These are phyloP conservation scores for Anniella stebbinsi DNA, from an alignment of 2,797 vertebrate species.

Conservation along the genomic window DNA sequence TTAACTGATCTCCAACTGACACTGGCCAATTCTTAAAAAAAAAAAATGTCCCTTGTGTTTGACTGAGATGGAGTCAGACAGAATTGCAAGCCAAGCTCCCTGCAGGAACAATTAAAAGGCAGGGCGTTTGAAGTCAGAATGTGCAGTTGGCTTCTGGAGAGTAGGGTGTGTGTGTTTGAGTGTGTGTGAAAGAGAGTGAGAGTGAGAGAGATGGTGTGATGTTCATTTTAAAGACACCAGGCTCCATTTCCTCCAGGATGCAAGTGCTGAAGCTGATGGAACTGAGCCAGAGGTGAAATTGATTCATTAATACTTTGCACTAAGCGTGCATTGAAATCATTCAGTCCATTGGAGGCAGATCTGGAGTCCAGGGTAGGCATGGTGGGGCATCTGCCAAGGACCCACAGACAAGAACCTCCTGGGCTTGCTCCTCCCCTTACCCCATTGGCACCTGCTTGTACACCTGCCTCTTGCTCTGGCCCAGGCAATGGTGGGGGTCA, in stretches of 20 bases:
- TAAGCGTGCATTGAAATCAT: not conserved
- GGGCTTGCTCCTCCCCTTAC: too few relatives aligned
- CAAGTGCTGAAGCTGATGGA: too few relatives aligned
- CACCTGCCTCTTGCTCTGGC: too few relatives aligned
- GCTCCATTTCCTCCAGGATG: not conserved
- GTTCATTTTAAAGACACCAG: not conserved
- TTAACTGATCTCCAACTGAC: not conserved
- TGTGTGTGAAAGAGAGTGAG: not conserved
- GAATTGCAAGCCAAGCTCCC: not conserved
- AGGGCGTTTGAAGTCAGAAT: not conserved
- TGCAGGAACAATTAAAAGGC: constrained; percentile 34
- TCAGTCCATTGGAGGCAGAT: not conserved
- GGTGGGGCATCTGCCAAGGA: too few relatives aligned
- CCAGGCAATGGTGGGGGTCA: too few relatives aligned
- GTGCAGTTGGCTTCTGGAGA: not conserved
- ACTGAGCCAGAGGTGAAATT: not conserved
- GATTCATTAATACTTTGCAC: not conserved
- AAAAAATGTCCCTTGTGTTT: not conserved
- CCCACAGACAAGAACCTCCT: too few relatives aligned
- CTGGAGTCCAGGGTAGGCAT: not conserved
- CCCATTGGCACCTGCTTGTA: too few relatives aligned
- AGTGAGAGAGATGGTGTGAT: not conserved
- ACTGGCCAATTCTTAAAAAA: not conserved
- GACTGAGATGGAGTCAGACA: not conserved
- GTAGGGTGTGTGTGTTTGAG: not conserved